These are phyloP conservation scores for Oopsacas minuta DNA, from an alignment of 37 sponge, comb jelly and placozoan species.

Conservation along the genomic window DNA sequence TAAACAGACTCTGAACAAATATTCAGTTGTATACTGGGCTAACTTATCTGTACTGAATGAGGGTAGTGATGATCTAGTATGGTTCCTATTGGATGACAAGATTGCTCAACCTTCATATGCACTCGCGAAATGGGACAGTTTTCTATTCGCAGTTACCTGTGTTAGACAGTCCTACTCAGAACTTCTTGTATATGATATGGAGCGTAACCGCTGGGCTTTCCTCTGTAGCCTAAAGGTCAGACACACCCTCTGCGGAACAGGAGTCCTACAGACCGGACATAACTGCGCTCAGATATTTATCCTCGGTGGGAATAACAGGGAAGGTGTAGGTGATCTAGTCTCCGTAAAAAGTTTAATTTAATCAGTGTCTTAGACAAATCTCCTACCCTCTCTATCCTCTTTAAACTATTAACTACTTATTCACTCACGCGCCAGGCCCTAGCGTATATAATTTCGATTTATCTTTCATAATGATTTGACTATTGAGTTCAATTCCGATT, in stretches of 20 bases:
- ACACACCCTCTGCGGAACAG: slow-evolving; percentile 14
- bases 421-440: background rate
- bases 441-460: background rate
- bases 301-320: background rate
- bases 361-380: background rate
- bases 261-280: background rate
- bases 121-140: slow-evolving; percentile 10
- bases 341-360: background rate
- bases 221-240: background rate
- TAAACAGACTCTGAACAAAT: slow-evolving; percentile 4
- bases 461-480: slow-evolving; percentile 17
- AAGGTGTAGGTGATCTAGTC: background rate
- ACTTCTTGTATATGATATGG: background rate
- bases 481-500: slow-evolving; percentile 18
- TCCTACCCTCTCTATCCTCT: background rate
- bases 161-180: slow-evolving; percentile 3
- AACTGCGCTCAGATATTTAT: background rate
- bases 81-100: background rate
- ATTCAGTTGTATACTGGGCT: slow-evolving; percentile 6
- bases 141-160: slow-evolving; percentile 12
- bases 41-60: background rate
- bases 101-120: slow-evolving; percentile 4
- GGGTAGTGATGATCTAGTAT: background rate
- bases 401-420: background rate
- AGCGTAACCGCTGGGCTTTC: slow-evolving; percentile 6